Percentiles rank a stretch among this genome's conserved stretches.
Conservation (phyloP, 2,797 vertebrate species). For the Gallinago stenura region DNA sequence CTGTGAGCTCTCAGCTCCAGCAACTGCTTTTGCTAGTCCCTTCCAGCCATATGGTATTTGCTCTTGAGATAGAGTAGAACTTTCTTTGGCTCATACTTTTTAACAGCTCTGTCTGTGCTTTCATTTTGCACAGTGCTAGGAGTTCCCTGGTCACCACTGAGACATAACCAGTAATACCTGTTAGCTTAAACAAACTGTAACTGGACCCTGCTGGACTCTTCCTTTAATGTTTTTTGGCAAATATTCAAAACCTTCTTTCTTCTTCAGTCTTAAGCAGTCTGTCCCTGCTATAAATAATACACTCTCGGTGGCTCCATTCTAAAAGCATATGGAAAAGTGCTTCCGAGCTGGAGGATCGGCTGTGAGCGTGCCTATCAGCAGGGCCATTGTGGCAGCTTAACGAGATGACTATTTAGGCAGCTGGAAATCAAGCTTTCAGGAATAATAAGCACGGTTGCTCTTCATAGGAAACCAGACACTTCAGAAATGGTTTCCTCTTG, state of each 20-base stretch:
- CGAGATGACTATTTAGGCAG: background rate
- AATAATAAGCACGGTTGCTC: background rate
- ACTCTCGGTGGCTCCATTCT: background rate
- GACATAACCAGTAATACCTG: background rate
- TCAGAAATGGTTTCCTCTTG: slow-evolving; percentile 64
- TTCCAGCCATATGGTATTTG: background rate
- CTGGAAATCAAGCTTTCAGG: background rate
- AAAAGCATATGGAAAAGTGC: background rate
- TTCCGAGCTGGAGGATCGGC: background rate
- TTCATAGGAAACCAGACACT: slow-evolving; percentile 71
- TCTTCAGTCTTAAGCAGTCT: background rate
- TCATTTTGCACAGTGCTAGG: background rate
- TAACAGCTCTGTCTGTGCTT: background rate
- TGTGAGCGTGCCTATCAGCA: background rate
- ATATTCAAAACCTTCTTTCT: background rate
- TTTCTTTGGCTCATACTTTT: background rate
- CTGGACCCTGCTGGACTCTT: background rate
- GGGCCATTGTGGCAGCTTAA: background rate
- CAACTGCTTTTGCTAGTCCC: background rate
- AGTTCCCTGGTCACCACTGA: background rate
- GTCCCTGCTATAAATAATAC: background rate
- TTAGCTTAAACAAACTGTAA: background rate
- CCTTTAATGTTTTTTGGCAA: background rate
- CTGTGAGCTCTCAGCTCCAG: background rate
- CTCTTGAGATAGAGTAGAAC: background rate